Conservation (phyloP, 2,113 vertebrate genomes). For the Desmodus rotundus region DNA sequence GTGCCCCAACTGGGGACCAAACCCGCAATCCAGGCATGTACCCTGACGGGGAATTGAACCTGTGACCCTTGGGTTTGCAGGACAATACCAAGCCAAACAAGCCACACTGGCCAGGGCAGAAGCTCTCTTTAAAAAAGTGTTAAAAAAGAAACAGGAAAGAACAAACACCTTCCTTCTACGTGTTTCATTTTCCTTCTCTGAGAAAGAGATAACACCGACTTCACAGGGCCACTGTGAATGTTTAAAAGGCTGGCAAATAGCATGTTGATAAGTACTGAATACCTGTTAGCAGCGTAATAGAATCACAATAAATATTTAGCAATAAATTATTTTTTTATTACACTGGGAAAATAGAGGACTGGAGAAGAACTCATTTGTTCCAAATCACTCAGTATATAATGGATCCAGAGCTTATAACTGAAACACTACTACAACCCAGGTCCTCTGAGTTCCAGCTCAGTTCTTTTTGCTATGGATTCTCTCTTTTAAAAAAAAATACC, state of each 20-base stretch:
- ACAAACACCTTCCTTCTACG: background rate
- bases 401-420: background rate
- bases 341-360: background rate
- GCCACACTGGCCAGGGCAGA: background rate
- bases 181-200: background rate
- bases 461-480: constrained; percentile 23
- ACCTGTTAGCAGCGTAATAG: background rate
- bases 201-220: background rate
- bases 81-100: no score
- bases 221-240: background rate
- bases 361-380: constrained; percentile 5
- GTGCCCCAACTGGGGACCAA: no score
- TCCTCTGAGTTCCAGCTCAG: background rate
- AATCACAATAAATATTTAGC: constrained; percentile 20
- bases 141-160: background rate
- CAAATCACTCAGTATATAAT: background rate
- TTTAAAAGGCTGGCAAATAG: background rate
- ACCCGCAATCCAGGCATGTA: no score
- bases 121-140: background rate
- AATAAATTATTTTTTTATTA: background rate
- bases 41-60: no score
- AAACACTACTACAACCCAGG: background rate
- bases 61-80: no score
- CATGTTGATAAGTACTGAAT: background rate
- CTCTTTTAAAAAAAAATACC: background rate